Evolutionary conservation across 2,888 invertebrate species (phyloP).

Genomic region (Dryobotodes eremita): DNA sequence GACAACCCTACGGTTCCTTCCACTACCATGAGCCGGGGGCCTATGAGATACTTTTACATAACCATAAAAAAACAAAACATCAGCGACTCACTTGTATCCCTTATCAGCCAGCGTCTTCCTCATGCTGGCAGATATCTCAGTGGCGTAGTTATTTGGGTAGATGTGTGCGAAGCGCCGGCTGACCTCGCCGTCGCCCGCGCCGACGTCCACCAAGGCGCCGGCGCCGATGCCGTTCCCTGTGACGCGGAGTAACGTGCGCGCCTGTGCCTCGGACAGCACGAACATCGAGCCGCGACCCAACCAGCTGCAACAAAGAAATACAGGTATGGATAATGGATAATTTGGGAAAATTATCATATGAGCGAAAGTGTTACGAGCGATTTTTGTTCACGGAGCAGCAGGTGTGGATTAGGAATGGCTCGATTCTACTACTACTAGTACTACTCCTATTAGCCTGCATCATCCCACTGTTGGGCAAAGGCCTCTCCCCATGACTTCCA

Average conservation of each 20-base stretch:
- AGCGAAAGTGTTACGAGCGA: not conserved
- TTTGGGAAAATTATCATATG: not conserved
- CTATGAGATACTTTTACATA: not conserved
- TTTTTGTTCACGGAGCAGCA: not conserved
- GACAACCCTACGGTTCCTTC: not conserved
- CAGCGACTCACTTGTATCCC: conserved; percentile 93
- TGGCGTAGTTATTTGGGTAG: conserved; percentile 95
- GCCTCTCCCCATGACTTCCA: too few relatives aligned
- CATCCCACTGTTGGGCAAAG: too few relatives aligned
- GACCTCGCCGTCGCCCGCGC: conserved; percentile 99
- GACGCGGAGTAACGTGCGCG: conserved; percentile 91
- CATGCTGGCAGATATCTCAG: conserved; percentile 98
- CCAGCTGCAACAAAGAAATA: conserved; percentile 89
- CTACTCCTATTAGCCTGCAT: too few relatives aligned
- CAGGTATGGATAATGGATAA: not conserved
- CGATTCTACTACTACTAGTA: too few relatives aligned
- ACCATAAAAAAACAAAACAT: not conserved
- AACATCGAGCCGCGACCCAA: conserved; percentile 99
- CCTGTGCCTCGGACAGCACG: conserved; percentile 96
- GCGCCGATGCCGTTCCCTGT: conserved; percentile 59
- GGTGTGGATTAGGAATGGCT: not conserved
- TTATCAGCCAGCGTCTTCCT: conserved; percentile 93
- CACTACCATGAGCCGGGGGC: not conserved
- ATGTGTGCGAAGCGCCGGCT: conserved; percentile 95
- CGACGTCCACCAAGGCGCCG: conserved; percentile 94